A percentile compares a stretch with the other conserved stretches of the same genome.
phyloP scores from a whole-genome alignment of 2,888 invertebrate species.

The Orchesellides sinensis region DNA sequence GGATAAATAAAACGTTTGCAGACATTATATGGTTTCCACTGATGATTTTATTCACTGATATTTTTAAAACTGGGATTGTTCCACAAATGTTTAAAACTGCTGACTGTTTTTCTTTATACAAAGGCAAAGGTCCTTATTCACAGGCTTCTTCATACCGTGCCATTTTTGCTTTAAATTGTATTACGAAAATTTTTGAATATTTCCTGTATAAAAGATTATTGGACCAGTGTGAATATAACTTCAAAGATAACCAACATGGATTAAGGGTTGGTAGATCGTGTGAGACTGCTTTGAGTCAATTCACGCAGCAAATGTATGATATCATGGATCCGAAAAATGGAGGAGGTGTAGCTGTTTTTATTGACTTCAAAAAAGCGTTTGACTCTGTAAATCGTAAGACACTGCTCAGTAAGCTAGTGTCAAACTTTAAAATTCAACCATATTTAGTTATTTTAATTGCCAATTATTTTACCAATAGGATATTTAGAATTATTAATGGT shows the following conservation, averaged over 20 bases:
- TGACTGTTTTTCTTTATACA: constrained; percentile 13
- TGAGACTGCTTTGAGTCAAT: constrained; percentile 58
- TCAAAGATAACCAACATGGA: constrained; percentile 63
- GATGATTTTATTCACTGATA: background rate
- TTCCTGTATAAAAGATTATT: background rate
- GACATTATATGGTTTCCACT: background rate
- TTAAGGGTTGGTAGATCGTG: constrained; percentile 69
- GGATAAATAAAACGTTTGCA: background rate
- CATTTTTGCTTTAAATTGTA: constrained; percentile 6
- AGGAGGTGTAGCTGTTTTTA: constrained; percentile 38
- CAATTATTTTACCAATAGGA: constrained; percentile 21
- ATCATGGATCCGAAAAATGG: constrained; percentile 48
- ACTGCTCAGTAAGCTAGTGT: constrained; percentile 64
- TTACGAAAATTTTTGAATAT: constrained; percentile 25
- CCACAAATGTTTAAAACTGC: background rate
- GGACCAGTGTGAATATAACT: background rate
- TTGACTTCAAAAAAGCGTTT: constrained; percentile 73
- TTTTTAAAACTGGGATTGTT: background rate
- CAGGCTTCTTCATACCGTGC: constrained; percentile 6
- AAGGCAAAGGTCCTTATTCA: constrained; percentile 3
- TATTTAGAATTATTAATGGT: constrained; percentile 9
- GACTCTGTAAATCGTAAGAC: constrained; percentile 67
- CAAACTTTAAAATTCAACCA: constrained; percentile 14
- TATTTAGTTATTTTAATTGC: constrained; percentile 3
- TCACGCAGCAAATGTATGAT: constrained; percentile 58